A percentile compares a stretch with the other conserved stretches of the same genome.
phyloP scores from a whole-genome alignment of 2,113 vertebrate species.

The Capricornis sumatraensis region DNA sequence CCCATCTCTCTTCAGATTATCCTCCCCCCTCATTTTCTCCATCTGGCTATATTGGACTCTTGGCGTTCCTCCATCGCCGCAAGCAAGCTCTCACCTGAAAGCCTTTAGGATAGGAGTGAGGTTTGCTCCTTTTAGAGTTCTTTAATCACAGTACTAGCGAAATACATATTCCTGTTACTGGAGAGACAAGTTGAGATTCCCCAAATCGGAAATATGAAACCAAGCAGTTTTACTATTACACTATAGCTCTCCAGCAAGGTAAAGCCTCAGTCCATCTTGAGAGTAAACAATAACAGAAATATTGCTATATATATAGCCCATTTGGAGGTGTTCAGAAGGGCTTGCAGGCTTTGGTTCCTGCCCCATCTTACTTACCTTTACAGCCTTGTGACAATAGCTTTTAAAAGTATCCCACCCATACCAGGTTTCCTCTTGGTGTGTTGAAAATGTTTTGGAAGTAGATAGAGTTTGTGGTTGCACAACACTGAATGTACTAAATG shows the following conservation, averaged over 20 bases:
- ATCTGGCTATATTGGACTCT: not conserved
- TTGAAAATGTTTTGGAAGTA: conserved; percentile 26
- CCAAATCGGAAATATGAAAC: not conserved
- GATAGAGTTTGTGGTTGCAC: not conserved
- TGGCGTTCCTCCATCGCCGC: not conserved
- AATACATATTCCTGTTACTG: not conserved
- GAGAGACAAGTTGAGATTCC: not conserved
- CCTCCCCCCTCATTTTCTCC: not conserved
- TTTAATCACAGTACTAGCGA: not conserved
- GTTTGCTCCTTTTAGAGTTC: not conserved
- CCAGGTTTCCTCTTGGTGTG: not conserved
- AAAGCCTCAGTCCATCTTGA: not conserved
- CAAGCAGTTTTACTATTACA: not conserved
- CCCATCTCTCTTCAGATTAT: not conserved
- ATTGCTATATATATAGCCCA: not conserved
- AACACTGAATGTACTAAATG: conserved; percentile 38
- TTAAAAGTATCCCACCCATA: conserved; percentile 1
- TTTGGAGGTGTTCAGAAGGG: not conserved
- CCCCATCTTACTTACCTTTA: not conserved
- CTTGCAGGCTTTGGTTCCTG: not conserved
- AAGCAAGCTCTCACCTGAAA: not conserved
- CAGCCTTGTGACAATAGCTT: not conserved
- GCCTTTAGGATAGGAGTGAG: not conserved
- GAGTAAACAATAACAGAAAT: not conserved
- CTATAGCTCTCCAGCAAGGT: not conserved